phyloP scores from a whole-genome alignment of 2,888 invertebrate species.

The Augochlorella aurata region DNA sequence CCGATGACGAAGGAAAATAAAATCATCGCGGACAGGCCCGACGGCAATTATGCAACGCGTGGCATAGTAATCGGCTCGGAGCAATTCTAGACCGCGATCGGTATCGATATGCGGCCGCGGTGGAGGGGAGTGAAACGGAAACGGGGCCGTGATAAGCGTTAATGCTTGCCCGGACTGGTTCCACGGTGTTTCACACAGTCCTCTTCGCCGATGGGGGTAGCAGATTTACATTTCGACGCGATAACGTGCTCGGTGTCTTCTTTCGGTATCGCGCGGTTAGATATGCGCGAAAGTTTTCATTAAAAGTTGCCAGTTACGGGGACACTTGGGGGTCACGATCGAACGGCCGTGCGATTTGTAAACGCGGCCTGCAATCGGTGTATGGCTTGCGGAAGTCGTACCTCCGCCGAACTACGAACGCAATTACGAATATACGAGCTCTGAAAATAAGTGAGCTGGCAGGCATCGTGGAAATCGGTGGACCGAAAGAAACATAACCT shows the following conservation, averaged over 20 bases:
- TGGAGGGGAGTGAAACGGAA: constrained; percentile 24
- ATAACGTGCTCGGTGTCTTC: constrained; percentile 9
- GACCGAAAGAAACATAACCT: too few species aligned
- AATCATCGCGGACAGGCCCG: neutral
- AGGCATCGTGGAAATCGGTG: too few species aligned
- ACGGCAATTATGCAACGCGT: neutral
- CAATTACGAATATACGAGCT: too few species aligned
- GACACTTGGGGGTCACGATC: neutral
- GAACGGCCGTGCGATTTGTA: neutral
- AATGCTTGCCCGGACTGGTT: neutral
- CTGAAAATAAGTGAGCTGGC: too few species aligned
- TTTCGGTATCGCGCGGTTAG: neutral
- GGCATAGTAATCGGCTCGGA: constrained; percentile 4
- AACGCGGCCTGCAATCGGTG: neutral
- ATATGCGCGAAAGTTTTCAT: constrained; percentile 15
- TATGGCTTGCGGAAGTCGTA: neutral
- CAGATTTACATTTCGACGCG: constrained; percentile 34
- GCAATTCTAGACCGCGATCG: constrained; percentile 31
- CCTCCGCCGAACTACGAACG: neutral
- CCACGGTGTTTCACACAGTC: neutral
- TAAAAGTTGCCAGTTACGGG: neutral
- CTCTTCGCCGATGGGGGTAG: constrained; percentile 22
- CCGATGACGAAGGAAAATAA: neutral
- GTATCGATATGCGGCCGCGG: constrained; percentile 12
- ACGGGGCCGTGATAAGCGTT: constrained; percentile 22